phyloP scores from a whole-genome alignment of 2,888 invertebrate species.

The Lissocephala sabroskyi region DNA sequence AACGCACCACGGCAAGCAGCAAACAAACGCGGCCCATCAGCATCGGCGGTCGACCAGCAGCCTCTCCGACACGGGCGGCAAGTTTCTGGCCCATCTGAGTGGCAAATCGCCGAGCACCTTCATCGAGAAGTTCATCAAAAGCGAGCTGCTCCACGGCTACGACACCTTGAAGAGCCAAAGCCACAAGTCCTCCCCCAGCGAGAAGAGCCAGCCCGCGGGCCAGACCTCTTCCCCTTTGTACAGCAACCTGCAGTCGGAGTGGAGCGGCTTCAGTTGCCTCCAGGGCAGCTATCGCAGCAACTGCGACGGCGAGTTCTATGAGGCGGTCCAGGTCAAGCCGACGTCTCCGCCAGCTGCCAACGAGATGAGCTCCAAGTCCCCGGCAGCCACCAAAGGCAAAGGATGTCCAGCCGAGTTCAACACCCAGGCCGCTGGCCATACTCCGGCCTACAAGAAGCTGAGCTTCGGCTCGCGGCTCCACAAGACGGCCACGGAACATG shows the following conservation, averaged over 20 bases:
- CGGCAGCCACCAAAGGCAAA: too few relatives aligned
- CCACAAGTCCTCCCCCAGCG: constrained; percentile 28
- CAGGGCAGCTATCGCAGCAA: constrained; percentile 68
- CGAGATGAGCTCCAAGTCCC: constrained; percentile 48
- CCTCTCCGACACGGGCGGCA: constrained; percentile 39
- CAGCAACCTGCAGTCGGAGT: constrained; percentile 43
- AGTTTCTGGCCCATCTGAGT: constrained; percentile 54
- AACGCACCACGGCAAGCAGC: constrained; percentile 21
- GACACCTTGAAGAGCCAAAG: constrained; percentile 57
- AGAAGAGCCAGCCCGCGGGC: constrained; percentile 7
- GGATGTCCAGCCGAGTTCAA: too few relatives aligned
- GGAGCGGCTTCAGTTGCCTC: constrained; percentile 58
- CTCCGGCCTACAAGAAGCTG: constrained; percentile 47
- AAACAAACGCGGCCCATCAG: constrained; percentile 5
- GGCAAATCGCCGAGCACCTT: constrained; percentile 64
- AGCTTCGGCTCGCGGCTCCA: constrained; percentile 46
- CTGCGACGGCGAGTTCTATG: constrained; percentile 65
- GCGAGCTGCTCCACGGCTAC: constrained; percentile 64
- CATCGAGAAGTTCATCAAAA: constrained; percentile 68
- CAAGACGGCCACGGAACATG: constrained; percentile 35
- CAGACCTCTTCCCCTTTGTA: constrained; percentile 25
- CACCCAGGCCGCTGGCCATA: constrained; percentile 45
- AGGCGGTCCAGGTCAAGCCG: constrained; percentile 46
- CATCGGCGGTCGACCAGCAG: constrained; percentile 43
- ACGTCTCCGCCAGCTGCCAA: constrained; percentile 23